Conservation (phyloP, 2,888 invertebrate genomes). For the Imbricaverruca yamaguchii region DNA sequence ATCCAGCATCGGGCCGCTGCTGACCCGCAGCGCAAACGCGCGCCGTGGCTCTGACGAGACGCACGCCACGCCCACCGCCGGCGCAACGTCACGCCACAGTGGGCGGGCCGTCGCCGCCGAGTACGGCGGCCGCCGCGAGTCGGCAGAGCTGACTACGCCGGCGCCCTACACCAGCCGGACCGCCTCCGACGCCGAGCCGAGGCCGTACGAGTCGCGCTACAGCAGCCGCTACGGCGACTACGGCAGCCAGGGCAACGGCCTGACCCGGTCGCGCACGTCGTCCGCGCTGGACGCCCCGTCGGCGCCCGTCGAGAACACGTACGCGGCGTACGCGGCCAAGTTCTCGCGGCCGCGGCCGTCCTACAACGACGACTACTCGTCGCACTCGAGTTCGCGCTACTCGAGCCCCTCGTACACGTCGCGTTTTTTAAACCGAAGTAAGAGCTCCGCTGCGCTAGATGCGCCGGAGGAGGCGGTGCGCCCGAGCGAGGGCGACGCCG, state of each 20-base stretch:
- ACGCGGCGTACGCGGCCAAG: constrained; percentile 11
- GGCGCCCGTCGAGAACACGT: neutral
- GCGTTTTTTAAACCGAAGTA: constrained; percentile 72
- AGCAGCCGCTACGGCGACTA: constrained; percentile 27
- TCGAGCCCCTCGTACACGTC: constrained; percentile 36
- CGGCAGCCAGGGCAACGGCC: constrained; percentile 13
- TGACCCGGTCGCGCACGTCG: constrained; percentile 22
- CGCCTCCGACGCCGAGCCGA: constrained; percentile 34
- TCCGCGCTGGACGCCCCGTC: neutral
- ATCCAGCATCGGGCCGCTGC: neutral
- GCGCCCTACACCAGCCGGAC: constrained; percentile 33
- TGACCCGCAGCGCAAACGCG: constrained; percentile 41
- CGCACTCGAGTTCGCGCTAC: neutral
- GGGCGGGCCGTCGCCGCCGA: neutral
- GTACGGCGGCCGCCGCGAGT: constrained; percentile 22
- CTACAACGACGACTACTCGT: neutral
- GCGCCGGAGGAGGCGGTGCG: constrained; percentile 44
- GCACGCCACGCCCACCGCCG: neutral
- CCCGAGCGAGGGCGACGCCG: neutral
- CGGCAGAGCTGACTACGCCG: neutral
- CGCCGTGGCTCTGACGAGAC: constrained; percentile 48
- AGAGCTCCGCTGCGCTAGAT: constrained; percentile 59
- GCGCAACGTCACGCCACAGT: neutral
- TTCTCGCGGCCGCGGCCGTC: neutral
- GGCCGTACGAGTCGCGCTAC: constrained; percentile 28